Conservation (phyloP, 2,888 invertebrate species). For the Carabus problematicus region DNA sequence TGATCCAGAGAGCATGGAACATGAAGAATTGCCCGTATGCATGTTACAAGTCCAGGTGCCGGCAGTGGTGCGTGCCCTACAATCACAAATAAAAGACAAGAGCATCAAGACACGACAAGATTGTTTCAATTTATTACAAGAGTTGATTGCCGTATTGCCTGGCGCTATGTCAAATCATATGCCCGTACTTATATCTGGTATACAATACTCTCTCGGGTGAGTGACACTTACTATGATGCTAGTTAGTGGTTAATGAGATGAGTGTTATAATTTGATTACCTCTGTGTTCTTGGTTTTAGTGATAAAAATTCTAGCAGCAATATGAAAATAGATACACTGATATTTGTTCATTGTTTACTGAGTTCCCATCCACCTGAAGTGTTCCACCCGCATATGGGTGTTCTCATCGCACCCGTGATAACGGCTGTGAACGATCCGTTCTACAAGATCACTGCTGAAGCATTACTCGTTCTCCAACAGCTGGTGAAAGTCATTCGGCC, state of each 20-base stretch:
- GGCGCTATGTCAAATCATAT: constrained; percentile 83
- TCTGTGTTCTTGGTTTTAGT: constrained; percentile 55
- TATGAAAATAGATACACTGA: constrained; percentile 96
- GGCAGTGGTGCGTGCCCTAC: constrained; percentile 85
- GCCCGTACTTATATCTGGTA: constrained; percentile 80
- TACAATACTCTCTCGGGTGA: constrained; percentile 81
- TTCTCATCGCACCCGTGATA: constrained; percentile 84
- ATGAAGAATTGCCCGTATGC: constrained; percentile 73
- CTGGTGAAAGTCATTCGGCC: constrained; percentile 94
- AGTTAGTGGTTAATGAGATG: too few relatives aligned
- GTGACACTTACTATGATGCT: constrained; percentile 34
- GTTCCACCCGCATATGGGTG: constrained; percentile 81
- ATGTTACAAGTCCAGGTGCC: constrained; percentile 71
- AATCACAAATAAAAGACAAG: constrained; percentile 84
- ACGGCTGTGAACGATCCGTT: constrained; percentile 93
- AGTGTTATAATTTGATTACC: constrained; percentile 1
- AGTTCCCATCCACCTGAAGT: constrained; percentile 79
- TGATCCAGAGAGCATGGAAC: constrained; percentile 76
- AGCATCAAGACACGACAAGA: constrained; percentile 90
- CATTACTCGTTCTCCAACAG: constrained; percentile 89
- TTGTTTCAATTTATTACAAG: constrained; percentile 89
- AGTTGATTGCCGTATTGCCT: constrained; percentile 87
- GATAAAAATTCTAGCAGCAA: constrained; percentile 95
- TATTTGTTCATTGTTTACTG: constrained; percentile 86
- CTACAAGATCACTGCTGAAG: constrained; percentile 98